Evolutionary conservation across 2,888 invertebrate species (phyloP), one percentile per base, ranked within the genome.

Genomic region (Hybos culiciformis): DNA sequence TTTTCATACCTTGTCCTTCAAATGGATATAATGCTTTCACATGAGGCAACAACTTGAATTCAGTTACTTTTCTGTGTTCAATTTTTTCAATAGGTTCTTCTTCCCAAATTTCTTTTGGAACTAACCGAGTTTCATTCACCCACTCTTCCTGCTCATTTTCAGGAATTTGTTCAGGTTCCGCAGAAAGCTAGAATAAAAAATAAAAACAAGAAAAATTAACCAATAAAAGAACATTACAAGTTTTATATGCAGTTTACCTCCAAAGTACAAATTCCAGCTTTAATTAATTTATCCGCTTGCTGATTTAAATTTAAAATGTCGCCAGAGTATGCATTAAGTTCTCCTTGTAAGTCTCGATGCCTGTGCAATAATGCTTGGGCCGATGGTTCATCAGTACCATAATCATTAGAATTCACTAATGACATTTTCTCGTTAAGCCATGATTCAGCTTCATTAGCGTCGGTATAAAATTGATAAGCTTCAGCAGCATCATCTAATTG

Each of bases 381-480:
- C 44, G 85, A 83, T 0, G 90, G 86, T 55, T 93, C 93, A 68
- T 94, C 94, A 14, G 79, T 78, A 2, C 97, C 97, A 58, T 83
- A 85, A 70, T 98, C 97, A 40, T 77, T 77, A 0, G 90, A 88
- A 11, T 80, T 77, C 12, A 93, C 87, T 31, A 98, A 72, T 0
- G 93, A 84, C 67, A 90, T 83, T 67, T 92, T 93, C 65, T 97
- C 97, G 53, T 88, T 86, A 69, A 96, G 78, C 93, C 94, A 97
- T 0, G 93, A 93, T 56, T 97, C 96, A 0, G 92, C 87, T 60
- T 97, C 97, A 67, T 97, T 94, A 0, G 94, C 93, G 66, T 97
- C 97, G 1, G 92, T 86, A 63, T 93, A 92, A 70, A 93, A 94
- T 76, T 93, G 93, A 56, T 91, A 92, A 1, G 94, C 92, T 59